Base-by-base conservation (phyloP, 2,113 vertebrate species). In the Chelonoidis abingdonii region DNA sequence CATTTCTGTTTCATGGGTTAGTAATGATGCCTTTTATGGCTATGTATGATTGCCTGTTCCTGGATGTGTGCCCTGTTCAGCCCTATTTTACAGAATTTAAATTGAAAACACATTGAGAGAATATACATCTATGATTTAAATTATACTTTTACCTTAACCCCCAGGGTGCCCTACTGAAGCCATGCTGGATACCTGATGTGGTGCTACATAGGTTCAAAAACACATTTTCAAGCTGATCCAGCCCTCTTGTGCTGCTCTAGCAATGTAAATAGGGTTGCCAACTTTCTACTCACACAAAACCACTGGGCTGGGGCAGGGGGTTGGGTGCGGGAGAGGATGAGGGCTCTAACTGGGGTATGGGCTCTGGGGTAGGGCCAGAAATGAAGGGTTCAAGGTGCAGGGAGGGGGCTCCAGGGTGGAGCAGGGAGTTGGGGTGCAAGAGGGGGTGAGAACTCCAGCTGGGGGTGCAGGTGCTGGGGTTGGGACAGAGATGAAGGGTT, bases 1-100 rank as follows among this genome's bases (percentile, higher is more conserved):
- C 78, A 91, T 72, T 25, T 72, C 62, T 78, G 53, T 22, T 21
- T 94, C 89, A 78, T 25, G 41, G 41, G 75, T 78, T 78, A 92
- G 82, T 69, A 96, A 62, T 50, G 29, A 86, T 93, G 89, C 17
- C 78, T 89, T 91, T 89, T 92, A 78, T 29, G 29, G 89, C 80
- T 31, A 21, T 47, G 21, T 47, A 84, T 35, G 57, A n/a, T 79
- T 89, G 56, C 84, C 75, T 76, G 13, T 78, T 81, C 35, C 50
- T 89, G 85, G 78, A 62, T 93, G 86, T 5, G 9, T 16, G 69
- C 31, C 72, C 19, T 72, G 52, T 5, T 27, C 57, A 57, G 76
- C 25, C 84, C 50, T n/a, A 69, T 89, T 95, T 96, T 65, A 65
- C 41, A 13, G 0, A 17, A 84, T 65, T 88, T 50, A 80, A 88